Evolutionary conservation across 1,140 invertebrate genomes (phyloP).

Genomic region (Dryas iulia): DNA sequence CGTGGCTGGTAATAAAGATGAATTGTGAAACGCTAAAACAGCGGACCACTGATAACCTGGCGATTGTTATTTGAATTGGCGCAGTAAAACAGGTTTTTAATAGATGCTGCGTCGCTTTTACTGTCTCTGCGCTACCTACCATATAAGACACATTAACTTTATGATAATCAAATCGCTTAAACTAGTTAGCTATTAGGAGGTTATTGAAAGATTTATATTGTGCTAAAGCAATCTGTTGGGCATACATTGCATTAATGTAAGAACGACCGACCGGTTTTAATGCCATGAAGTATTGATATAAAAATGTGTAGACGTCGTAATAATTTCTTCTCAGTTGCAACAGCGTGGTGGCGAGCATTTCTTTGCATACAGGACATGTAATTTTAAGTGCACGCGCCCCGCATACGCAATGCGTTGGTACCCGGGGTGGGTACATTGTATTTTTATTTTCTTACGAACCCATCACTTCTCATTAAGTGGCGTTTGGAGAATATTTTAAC

Average conservation of each 20-base stretch:
- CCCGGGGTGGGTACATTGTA: slow-evolving; percentile 65
- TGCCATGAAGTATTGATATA: neutral
- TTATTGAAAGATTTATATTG: slow-evolving; percentile 9
- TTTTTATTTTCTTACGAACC: slow-evolving; percentile 79
- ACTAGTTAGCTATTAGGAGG: slow-evolving; percentile 5
- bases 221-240: neutral
- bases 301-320: slow-evolving; percentile 33
- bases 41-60: slow-evolving; percentile 22
- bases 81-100: slow-evolving; percentile 41
- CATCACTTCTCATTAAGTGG: slow-evolving; percentile 80
- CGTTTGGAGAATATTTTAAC: slow-evolving; percentile 79
- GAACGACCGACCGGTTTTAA: neutral
- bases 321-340: slow-evolving; percentile 50
- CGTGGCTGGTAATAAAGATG: slow-evolving; percentile 39
- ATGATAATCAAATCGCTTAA: slow-evolving; percentile 29
- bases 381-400: slow-evolving; percentile 62
- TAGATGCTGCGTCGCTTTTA: slow-evolving; percentile 33
- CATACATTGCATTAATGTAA: neutral
- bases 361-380: slow-evolving; percentile 75
- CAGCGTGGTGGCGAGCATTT: slow-evolving; percentile 54
- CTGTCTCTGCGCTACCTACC: slow-evolving; percentile 25
- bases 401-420: slow-evolving; percentile 66
- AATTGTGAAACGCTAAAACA: slow-evolving; percentile 41
- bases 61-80: slow-evolving; percentile 41
- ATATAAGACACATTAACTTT: slow-evolving; percentile 31